Percentiles rank a stretch among this genome's conserved stretches.
Conservation (phyloP, 2,113 vertebrate genomes). For the Trogon melanurus region DNA sequence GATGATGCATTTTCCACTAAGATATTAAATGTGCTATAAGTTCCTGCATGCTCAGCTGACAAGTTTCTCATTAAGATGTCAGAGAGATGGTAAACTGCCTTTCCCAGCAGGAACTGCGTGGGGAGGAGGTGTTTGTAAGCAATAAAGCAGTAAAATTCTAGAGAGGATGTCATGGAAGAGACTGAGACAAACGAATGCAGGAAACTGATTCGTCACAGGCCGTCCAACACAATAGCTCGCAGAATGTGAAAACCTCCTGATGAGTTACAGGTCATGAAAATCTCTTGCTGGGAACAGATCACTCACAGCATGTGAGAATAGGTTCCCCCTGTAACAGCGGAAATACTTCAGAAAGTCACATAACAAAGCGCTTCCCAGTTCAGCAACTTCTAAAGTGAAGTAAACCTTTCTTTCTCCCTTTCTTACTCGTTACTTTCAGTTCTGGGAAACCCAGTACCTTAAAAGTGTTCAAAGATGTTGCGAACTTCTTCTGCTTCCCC, state of each 20-base stretch:
- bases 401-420: constrained; percentile 12
- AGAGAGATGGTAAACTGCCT: background rate
- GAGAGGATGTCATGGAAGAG: constrained; percentile 18
- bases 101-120: constrained; percentile 2
- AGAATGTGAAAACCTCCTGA: background rate
- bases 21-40: background rate
- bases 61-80: background rate
- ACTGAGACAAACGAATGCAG: constrained; percentile 20
- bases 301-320: background rate
- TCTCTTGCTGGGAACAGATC: constrained; percentile 9
- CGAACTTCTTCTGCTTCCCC: background rate
- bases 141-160: constrained; percentile 1
- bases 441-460: background rate
- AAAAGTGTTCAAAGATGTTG: background rate
- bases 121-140: background rate
- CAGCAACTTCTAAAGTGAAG: background rate
- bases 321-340: background rate
- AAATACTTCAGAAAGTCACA: constrained; percentile 31
- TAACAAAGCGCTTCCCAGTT: constrained; percentile 3
- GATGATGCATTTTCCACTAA: background rate
- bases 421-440: constrained; percentile 11
- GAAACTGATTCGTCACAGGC: constrained; percentile 17
- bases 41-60: background rate
- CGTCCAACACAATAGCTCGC: background rate
- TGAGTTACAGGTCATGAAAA: constrained; percentile 4